Conservation (phyloP, 2,888 invertebrate species). For the Operophtera brumata region DNA sequence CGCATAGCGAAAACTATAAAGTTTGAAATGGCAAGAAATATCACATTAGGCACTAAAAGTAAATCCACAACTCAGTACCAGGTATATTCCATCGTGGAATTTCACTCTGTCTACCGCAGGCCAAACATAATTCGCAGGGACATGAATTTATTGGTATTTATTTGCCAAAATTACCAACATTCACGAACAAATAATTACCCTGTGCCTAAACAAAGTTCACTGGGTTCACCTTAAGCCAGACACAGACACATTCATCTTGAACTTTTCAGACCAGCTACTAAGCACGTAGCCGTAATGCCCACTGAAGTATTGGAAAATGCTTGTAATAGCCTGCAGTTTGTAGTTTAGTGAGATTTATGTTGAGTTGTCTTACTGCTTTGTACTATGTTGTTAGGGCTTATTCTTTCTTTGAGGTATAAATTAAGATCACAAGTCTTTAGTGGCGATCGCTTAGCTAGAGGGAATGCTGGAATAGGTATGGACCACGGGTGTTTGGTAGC, state of each 20-base stretch:
- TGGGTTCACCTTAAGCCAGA: constrained; percentile 3
- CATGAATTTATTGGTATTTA: neutral
- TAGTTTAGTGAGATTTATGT: constrained; percentile 16
- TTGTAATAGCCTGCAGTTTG: constrained; percentile 5
- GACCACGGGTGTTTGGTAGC: too few species aligned
- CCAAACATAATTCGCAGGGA: too few species aligned
- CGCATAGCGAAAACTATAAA: too few species aligned
- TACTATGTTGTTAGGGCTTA: neutral
- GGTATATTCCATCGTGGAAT: too few species aligned
- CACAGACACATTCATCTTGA: constrained; percentile 15
- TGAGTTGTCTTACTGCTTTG: constrained; percentile 10
- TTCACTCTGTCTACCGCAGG: too few species aligned
- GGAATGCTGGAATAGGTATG: too few species aligned
- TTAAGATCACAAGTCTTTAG: too few species aligned
- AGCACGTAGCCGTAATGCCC: constrained; percentile 13
- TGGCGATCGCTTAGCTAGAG: too few species aligned
- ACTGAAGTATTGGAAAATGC: constrained; percentile 17
- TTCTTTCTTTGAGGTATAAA: constrained; percentile 1
- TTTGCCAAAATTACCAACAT: neutral
- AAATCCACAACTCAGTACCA: too few species aligned
- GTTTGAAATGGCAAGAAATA: too few species aligned
- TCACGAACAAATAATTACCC: constrained; percentile 6
- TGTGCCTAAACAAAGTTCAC: constrained; percentile 7
- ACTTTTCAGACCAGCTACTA: constrained; percentile 8
- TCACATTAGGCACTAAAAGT: too few species aligned